These are phyloP conservation scores for Pocillopora grandis DNA, from an alignment of 92 coral and sea anemone genomes.

Conservation along the genomic window DNA sequence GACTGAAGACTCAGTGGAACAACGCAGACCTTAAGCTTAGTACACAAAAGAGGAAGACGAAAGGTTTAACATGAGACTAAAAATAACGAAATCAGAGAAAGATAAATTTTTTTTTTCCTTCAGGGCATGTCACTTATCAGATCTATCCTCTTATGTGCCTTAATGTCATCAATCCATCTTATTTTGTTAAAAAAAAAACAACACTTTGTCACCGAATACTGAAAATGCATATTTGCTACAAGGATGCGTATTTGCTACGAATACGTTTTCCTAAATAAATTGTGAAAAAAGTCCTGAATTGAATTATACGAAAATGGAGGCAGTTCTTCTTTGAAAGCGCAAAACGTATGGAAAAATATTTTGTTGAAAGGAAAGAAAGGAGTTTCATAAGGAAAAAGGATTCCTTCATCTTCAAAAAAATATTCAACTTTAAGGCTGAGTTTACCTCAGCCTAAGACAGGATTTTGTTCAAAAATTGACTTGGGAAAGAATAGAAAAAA, in stretches of 20 bases:
- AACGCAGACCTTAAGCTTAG: no score
- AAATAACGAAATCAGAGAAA: no score
- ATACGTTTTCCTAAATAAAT: slow-evolving; percentile 24
- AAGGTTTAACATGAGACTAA: no score
- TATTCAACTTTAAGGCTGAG: slow-evolving; percentile 13
- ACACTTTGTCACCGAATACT: slow-evolving; percentile 12
- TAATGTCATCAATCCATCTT: not conserved
- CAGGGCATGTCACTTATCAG: slow-evolving; percentile 22
- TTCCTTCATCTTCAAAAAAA: slow-evolving; percentile 30
- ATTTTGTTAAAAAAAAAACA: not conserved
- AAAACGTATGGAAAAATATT: slow-evolving; percentile 30
- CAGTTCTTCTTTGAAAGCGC: slow-evolving; percentile 34
- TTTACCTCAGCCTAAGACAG: slow-evolving; percentile 18
- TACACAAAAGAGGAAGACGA: no score
- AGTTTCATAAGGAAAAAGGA: slow-evolving; percentile 34
- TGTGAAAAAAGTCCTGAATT: slow-evolving; percentile 28
- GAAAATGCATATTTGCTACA: slow-evolving; percentile 28
- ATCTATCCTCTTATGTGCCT: no score
- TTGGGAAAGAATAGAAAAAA: slow-evolving; percentile 5
- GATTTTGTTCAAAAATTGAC: slow-evolving; percentile 22
- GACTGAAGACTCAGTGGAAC: no score
- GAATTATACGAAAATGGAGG: slow-evolving; percentile 26
- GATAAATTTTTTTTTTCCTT: not conserved
- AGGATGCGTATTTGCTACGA: slow-evolving; percentile 43
- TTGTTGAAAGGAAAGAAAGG: slow-evolving; percentile 22